Percentiles rank a stretch among this genome's conserved stretches.
Evolutionary conservation across 2,888 invertebrate genomes (phyloP).

Genomic region (Portevinia maculata): DNA sequence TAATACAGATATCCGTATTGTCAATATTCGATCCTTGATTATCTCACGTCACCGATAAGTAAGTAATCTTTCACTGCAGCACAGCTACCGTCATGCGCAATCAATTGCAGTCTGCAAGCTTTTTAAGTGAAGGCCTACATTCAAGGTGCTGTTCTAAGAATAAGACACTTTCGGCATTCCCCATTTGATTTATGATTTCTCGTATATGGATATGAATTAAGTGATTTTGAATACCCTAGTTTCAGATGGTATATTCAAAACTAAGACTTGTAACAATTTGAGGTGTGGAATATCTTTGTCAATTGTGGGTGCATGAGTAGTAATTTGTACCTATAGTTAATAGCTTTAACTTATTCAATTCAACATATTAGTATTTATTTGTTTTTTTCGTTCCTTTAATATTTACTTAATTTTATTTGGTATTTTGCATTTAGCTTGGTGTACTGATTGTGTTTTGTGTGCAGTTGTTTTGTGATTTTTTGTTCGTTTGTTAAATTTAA

Average conservation of each 20-base stretch:
- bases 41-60: too few species aligned
- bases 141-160: too few species aligned
- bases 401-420: constrained; percentile 42
- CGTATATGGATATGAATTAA: not conserved
- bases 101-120: too few species aligned
- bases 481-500: constrained; percentile 10
- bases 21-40: too few species aligned
- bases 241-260: not conserved
- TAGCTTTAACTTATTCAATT: constrained; percentile 25
- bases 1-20: too few species aligned
- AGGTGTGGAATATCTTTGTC: not conserved
- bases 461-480: constrained; percentile 26
- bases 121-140: too few species aligned
- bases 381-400: constrained; percentile 7
- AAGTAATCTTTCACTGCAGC: too few species aligned
- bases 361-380: constrained; percentile 11
- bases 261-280: not conserved
- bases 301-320: constrained; percentile 33
- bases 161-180: not conserved
- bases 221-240: constrained; percentile 6
- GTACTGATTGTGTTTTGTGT: constrained; percentile 42
- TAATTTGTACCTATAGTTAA: constrained; percentile 11
- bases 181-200: not conserved
- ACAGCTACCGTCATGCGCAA: too few species aligned
- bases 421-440: constrained; percentile 64